Evolutionary conservation across 2,888 invertebrate genomes (phyloP), one percentile per base, ranked within the genome.

Genomic region (Oxytorus armatus): DNA sequence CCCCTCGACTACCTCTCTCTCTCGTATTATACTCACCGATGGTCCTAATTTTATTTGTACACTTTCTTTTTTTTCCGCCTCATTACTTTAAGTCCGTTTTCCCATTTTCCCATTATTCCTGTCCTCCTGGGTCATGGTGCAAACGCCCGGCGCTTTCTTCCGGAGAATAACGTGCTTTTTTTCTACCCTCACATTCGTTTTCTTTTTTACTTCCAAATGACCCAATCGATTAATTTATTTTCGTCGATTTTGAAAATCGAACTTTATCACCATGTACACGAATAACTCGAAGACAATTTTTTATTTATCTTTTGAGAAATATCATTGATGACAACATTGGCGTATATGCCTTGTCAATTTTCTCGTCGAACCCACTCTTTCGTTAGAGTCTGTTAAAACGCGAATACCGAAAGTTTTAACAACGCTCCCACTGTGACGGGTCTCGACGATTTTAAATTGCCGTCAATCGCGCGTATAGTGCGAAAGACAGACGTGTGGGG

Each of bases 71-170:
- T n/a, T 57, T 82, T 77, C 59, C 61, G 59, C 69, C 66, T 76
- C 77, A 80, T 80, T 75, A 77, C 75, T 80, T 70, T 73, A 70
- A 82, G 69, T 82, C 75, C 69, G 74, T n/a, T n/a, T n/a, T n/a
- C n/a, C n/a, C n/a, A 36, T 79, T 65, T 77, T 69, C 72, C 47
- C 73, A 72, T 79, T 76, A 75, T 75, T 51, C 47, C 44, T 10
- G 42, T 42, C 76, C 47, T 55, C 49, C 21, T 21, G 39, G 14
- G 51, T 29, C 16, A 11, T 21, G 29, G 3, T 10, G 11, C 10
- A 10, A 57, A 5, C 55, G 42, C 39, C n/a, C 44, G 4, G 16
- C 11, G 18, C 44, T 55, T 18, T 10, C 25, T 29, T n/a, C 39
- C n/a, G n/a, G n/a, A 3, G 65, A 18, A 18, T 42, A 23, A 29